Evolutionary conservation across 2,797 vertebrate species (phyloP).

Genomic region (Myiotriccus ornatus): DNA sequence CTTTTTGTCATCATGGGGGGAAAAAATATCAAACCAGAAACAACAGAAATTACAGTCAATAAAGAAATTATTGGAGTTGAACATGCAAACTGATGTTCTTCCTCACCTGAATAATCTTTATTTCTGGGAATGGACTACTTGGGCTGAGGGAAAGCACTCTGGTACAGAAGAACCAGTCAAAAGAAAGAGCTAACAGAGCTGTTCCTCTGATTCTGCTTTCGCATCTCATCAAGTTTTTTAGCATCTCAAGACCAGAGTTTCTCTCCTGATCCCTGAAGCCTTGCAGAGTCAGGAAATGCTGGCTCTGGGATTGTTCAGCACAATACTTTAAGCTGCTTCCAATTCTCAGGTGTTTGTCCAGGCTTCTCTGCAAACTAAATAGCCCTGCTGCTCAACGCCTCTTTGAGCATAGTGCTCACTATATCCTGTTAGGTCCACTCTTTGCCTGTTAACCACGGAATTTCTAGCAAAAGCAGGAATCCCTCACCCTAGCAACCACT

Average conservation of each 20-base stretch:
- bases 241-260: not conserved
- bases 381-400: not conserved
- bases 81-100: not conserved
- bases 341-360: not conserved
- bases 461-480: not conserved
- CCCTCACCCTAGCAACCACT: not conserved
- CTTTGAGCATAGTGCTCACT: not conserved
- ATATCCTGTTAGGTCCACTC: not conserved
- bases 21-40: not conserved
- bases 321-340: not conserved
- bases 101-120: not conserved
- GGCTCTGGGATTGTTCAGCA: not conserved
- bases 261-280: not conserved
- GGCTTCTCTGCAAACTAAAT: not conserved
- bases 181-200: not conserved
- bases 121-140: not conserved
- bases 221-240: not conserved
- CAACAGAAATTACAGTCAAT: not conserved
- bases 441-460: not conserved
- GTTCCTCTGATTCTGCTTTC: not conserved
- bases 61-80: not conserved
- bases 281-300: not conserved
- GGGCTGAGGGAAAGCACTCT: not conserved
- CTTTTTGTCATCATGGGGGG: not conserved
- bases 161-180: not conserved